phyloP scores from a whole-genome alignment of 2,888 invertebrate genomes.

The Eristalis intricaria region DNA sequence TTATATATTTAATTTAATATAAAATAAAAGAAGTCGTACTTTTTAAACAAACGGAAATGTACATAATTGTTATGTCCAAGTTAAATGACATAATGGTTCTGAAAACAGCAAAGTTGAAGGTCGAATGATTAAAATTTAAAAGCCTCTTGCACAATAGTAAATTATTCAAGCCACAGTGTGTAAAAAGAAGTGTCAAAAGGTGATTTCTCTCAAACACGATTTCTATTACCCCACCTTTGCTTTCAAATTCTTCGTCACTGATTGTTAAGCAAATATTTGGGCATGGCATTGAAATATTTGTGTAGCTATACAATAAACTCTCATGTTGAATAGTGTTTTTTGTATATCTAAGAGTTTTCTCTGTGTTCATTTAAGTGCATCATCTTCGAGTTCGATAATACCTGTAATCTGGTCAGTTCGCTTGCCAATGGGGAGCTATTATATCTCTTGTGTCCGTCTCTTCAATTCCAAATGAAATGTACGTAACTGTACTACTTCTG shows the following conservation, averaged over 20 bases:
- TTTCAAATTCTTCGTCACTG: not conserved
- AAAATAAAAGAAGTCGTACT: conserved; percentile 15
- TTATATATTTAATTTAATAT: conserved; percentile 5
- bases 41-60: not conserved
- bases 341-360: too few relatives aligned
- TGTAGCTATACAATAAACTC: not conserved
- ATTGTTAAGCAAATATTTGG: not conserved
- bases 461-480: too few relatives aligned
- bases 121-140: conserved; percentile 15
- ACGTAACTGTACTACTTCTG: too few relatives aligned
- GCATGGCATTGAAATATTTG: not conserved
- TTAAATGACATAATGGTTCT: not conserved
- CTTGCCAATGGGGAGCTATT: too few relatives aligned
- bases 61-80: not conserved
- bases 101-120: conserved; percentile 28
- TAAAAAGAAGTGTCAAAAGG: not conserved
- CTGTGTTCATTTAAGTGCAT: too few relatives aligned
- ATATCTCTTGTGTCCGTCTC: too few relatives aligned
- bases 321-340: not conserved
- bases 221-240: not conserved
- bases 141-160: not conserved
- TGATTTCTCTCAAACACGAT: not conserved
- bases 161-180: not conserved
- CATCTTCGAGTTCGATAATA: too few relatives aligned
- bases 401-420: too few relatives aligned